phyloP scores from a whole-genome alignment of 1,140 invertebrate genomes.

The Pectinophora gossypiella region DNA sequence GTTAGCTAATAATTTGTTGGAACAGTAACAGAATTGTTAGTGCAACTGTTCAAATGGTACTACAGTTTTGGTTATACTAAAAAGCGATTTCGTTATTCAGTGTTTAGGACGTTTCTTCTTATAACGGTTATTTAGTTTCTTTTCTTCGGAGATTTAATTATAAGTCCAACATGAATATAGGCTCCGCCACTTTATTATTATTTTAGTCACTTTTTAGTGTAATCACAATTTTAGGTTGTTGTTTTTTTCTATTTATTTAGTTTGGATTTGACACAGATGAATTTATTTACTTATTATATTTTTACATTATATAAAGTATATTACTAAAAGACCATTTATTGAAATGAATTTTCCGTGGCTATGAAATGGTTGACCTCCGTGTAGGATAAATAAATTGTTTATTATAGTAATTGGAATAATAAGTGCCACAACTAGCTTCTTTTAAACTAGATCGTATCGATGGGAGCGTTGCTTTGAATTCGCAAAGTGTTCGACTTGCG shows the following conservation, averaged over 20 bases:
- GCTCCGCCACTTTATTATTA: too few species aligned
- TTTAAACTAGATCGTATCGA: constrained; percentile 27
- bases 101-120: too few species aligned
- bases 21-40: not conserved
- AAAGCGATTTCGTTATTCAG: too few species aligned
- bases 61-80: too few species aligned
- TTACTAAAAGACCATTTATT: constrained; percentile 14
- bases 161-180: too few species aligned
- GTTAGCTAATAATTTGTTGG: not conserved
- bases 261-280: constrained; percentile 39
- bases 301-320: constrained; percentile 22
- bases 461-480: constrained; percentile 27
- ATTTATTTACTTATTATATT: constrained; percentile 44
- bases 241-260: constrained; percentile 34
- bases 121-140: too few species aligned
- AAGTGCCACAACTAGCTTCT: constrained; percentile 37
- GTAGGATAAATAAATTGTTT: constrained; percentile 6
- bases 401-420: constrained; percentile 5
- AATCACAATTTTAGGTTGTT: constrained; percentile 16
- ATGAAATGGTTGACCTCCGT: constrained; percentile 31
- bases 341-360: constrained; percentile 32
- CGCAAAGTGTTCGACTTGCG: too few species aligned
- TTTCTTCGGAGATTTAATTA: too few species aligned
- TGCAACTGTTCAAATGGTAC: not conserved
- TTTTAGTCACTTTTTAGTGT: constrained; percentile 3